A percentile compares a stretch with the other conserved stretches of the same genome.
These are phyloP conservation scores for Drosophila arizonae DNA, from an alignment of 1,140 invertebrate genomes.

Conservation along the genomic window DNA sequence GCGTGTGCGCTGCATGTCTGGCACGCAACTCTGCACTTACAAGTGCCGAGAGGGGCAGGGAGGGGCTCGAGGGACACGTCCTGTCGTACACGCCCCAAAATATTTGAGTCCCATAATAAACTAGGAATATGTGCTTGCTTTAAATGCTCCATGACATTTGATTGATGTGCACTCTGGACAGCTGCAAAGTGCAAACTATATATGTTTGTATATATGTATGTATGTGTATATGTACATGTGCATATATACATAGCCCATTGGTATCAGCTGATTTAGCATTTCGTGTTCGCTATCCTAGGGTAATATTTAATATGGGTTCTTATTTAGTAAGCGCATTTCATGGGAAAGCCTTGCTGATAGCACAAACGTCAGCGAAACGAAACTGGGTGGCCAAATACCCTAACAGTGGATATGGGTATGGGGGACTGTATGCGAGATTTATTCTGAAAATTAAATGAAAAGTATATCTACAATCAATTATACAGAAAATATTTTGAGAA, in stretches of 20 bases:
- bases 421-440: not conserved
- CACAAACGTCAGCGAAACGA: slow-evolving; percentile 5
- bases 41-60: slow-evolving; percentile 5
- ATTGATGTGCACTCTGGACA: slow-evolving; percentile 68
- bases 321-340: slow-evolving; percentile 51
- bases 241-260: slow-evolving; percentile 19
- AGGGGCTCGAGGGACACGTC: slow-evolving; percentile 8
- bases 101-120: slow-evolving; percentile 37
- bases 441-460: not conserved
- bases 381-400: not conserved
- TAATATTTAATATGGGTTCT: slow-evolving; percentile 61
- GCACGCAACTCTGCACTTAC: slow-evolving; percentile 75
- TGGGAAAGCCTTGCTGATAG: slow-evolving; percentile 28
- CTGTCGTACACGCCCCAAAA: slow-evolving; percentile 54
- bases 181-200: slow-evolving; percentile 63
- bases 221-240: not conserved
- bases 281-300: slow-evolving; percentile 60
- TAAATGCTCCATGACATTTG: slow-evolving; percentile 68
- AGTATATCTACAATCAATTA: too few relatives aligned
- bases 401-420: not conserved
- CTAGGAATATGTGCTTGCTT: slow-evolving; percentile 49
- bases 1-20: slow-evolving; percentile 51
- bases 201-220: not conserved
- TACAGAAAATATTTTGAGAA: too few relatives aligned
- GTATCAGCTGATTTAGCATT: slow-evolving; percentile 59